Evolutionary conservation across 2,113 vertebrate genomes (phyloP).

Genomic region (Corythornis madagascariensis): DNA sequence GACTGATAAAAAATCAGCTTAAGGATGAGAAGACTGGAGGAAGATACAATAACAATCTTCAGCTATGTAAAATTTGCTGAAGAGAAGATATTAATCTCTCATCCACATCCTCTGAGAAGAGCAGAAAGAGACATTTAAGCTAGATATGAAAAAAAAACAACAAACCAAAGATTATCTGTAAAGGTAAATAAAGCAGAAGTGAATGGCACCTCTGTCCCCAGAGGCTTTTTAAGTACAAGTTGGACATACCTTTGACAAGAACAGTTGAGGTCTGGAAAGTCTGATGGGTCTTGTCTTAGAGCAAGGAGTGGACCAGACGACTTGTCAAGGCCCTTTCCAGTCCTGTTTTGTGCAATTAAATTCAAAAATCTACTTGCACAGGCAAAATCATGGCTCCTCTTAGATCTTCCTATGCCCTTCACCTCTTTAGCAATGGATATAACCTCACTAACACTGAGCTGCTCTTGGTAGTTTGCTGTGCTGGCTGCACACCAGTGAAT

Average conservation of each 20-base stretch:
- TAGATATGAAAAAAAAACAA: background rate
- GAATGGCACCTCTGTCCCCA: background rate
- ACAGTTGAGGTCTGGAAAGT: background rate
- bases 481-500: background rate
- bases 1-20: background rate
- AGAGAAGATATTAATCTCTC: background rate
- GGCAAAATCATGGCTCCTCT: background rate
- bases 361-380: background rate
- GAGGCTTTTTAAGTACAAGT: background rate
- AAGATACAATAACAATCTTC: background rate
- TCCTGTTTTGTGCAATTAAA: background rate
- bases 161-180: background rate
- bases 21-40: background rate
- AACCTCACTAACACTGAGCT: background rate
- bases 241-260: background rate
- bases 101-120: background rate
- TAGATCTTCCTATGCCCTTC: background rate
- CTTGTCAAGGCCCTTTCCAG: background rate
- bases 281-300: slow-evolving; percentile 15
- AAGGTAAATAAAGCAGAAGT: background rate
- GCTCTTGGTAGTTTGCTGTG: background rate
- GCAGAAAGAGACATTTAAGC: background rate
- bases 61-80: background rate
- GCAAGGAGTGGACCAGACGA: background rate
- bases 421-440: background rate